Base-by-base conservation (phyloP, 2,797 vertebrate genomes). In the Catamblyrhynchus diadema region DNA sequence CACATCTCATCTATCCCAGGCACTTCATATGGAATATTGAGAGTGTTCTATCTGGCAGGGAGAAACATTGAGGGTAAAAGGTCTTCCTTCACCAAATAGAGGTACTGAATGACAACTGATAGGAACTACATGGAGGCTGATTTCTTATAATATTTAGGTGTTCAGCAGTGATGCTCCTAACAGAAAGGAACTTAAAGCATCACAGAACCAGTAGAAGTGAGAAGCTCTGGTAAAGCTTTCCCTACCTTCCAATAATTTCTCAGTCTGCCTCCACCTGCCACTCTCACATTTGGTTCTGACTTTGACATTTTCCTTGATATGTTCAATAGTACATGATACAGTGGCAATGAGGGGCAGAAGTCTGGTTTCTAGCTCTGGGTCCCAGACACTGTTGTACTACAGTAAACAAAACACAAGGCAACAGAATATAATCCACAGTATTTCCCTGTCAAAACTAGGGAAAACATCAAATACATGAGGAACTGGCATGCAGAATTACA, bases 1-100 rank as follows among this genome's bases (percentile, higher is more conserved):
- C 74, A 41, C 39, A 41, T 16, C 39, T 41, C 39, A 41, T 15
- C 39, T 7, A 16, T 41, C 23, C 13, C n/a, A 47, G 65, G 57
- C 24, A 53, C 81, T 92, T 41, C 51, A 42, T 24, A 20, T 14
- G 66, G 88, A 74, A 77, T 45, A 81, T 35, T 6, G 74, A 79
- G 18, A 6, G 23, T 57, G n/a, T 10, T 61, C 48, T 17, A 22
- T 21, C 57, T 54, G 53, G 32, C 44, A 60, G 0, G 0, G 18
- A 56, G 70, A 73, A 91, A 60, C 12, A 42, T 4, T 1, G 4
- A 66, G 51, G 44, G 70, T 70, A 59, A 86, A 77, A 82, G 35
- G n/a, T 73, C 18, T 61, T 48, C 20, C 53, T 70, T 62, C 37
- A 83, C 20, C 54, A 35, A 69, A 66, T 14, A 71, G 19, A 92